Base-by-base conservation (phyloP, 64 coral and sea anemone genomes). In the Stichodactyla mertensii region DNA sequence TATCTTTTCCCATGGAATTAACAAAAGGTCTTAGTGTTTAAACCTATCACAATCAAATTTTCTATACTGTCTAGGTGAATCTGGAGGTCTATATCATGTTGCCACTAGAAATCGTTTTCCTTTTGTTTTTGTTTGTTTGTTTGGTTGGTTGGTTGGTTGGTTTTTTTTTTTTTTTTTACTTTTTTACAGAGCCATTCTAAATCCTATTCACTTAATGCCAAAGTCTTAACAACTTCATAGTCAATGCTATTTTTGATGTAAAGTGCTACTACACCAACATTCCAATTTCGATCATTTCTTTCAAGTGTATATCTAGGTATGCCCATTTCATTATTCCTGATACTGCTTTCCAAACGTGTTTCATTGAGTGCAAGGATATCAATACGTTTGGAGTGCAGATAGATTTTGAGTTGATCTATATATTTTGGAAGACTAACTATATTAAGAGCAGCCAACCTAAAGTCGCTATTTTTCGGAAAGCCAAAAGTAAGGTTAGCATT, bases 401-500 rank as follows among this genome's bases (percentile, higher is more conserved):
- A 45, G 79, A 79, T 53, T 80, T 71, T 77, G 4, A 88, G 51
- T 79, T 88, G 69, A 52, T 88, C 69, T 20, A 88, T 88, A 80
- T 88, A 71, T 12, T 14, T 53, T 31, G 71, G 16, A 10, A 88
- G 28, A 19, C 77, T 88, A 45, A 52, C 79, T 9, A 88, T 79
- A 79, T 88, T 88, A 15, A 88, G 55, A 52, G 86, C 23, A 19
- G 86, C 86, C 15, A 89, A 10, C 71, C 71, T 89, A 58, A 84
- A 89, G 4, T 81, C 88, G 2, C 88, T 74, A 12, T n/a, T 69
- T 69, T 69, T n/a, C 4, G 64, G 64, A 20, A 69, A 22, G 9
- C 16, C 64, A 23, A 69, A 9, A 22, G 64, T 7, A 7, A 69
- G 9, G 9, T 69, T 69, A 0, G 64, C 0, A 9, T 23, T 69